These are phyloP conservation scores for Typhlomys cinereus DNA, from an alignment of 2,113 vertebrate genomes.

Conservation along the genomic window DNA sequence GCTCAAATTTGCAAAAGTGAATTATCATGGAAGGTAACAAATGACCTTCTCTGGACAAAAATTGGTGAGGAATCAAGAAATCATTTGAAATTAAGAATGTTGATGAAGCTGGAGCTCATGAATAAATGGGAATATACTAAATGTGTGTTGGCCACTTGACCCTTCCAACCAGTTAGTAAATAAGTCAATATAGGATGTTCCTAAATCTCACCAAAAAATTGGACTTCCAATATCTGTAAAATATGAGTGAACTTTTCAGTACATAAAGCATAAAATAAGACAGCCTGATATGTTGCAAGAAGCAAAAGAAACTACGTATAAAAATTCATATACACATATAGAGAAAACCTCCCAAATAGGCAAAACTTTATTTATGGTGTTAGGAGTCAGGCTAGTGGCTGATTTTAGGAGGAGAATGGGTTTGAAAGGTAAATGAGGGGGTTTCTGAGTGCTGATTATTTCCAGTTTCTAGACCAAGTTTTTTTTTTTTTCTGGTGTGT, in stretches of 20 bases:
- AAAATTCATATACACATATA: background rate
- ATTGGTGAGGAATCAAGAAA: background rate
- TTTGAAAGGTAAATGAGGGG: background rate
- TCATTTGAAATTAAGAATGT: background rate
- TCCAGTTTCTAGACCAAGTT: background rate
- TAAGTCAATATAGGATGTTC: background rate
- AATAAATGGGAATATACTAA: background rate
- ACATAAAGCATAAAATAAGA: background rate
- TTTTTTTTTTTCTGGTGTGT: slow-evolving; percentile 1
- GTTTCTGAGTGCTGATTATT: background rate
- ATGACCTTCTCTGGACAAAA: background rate
- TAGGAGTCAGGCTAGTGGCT: background rate
- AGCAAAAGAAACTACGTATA: background rate
- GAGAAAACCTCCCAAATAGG: background rate
- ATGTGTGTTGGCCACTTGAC: background rate
- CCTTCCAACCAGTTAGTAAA: background rate
- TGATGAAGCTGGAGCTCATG: background rate
- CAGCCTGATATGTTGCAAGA: background rate
- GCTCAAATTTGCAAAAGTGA: slow-evolving; percentile 13
- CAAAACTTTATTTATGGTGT: slow-evolving; percentile 33
- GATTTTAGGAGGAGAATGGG: background rate
- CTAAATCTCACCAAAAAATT: background rate
- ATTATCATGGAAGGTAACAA: background rate
- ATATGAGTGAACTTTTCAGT: background rate
- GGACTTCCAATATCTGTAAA: background rate